These are phyloP conservation scores for Palythoa grandis DNA, from an alignment of 92 coral and sea anemone genomes.

Conservation along the genomic window DNA sequence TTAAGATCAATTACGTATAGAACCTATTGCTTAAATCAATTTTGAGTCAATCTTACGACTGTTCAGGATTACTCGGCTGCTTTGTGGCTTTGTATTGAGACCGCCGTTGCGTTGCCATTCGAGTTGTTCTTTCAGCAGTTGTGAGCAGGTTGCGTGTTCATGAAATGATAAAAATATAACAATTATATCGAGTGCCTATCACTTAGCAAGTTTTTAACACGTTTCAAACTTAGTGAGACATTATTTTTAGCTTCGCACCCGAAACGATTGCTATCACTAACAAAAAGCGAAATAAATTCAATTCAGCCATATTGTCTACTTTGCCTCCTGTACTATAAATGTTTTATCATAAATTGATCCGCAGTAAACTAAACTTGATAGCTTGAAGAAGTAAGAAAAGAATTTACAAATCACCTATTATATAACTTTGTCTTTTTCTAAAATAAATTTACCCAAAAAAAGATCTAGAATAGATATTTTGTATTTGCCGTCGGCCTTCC, in stretches of 20 bases:
- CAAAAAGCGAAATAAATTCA: neutral
- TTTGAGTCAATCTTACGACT: neutral
- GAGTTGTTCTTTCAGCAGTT: no score
- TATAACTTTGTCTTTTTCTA: no score
- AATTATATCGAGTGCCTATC: neutral
- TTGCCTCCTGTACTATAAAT: no score
- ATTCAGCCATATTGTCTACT: neutral
- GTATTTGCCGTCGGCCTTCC: no score
- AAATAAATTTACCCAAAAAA: no score
- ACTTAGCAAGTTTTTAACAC: conserved; percentile 12
- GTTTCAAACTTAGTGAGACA: no score
- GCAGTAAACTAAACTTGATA: neutral
- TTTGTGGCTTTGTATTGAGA: conserved; percentile 1
- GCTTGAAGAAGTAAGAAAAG: no score
- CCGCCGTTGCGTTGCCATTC: neutral
- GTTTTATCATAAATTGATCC: neutral
- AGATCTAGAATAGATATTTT: no score
- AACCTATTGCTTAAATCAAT: neutral
- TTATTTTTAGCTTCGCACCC: no score
- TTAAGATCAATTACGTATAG: neutral
- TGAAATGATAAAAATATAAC: neutral
- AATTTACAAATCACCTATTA: no score
- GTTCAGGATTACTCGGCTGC: neutral
- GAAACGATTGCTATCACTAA: neutral
- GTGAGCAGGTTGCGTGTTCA: no score